Base-by-base conservation (phyloP, 2,113 vertebrate genomes). In the Antigone vipio region DNA sequence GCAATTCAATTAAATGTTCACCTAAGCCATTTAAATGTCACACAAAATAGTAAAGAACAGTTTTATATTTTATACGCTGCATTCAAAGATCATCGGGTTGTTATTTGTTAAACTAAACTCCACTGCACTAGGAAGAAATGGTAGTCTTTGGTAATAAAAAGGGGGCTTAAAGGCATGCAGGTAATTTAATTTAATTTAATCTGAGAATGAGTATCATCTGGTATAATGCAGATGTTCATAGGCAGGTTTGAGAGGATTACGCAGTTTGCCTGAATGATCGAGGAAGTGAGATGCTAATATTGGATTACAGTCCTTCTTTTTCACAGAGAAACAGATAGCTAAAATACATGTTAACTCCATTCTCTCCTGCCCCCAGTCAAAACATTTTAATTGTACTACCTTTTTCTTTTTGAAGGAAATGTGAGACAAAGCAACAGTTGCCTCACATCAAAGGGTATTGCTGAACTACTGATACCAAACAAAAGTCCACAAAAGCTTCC, bases 111-210 rank as follows among this genome's bases (percentile, higher is more conserved):
- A 88, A 55, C 42, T 77, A 34, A 52, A 58, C 67, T 89, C 18
- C 13, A 35, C 29, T 2, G 1, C 34, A 11, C 45, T 74, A n/a
- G 73, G 90, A 88, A 63, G 58, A 81, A 34, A 49, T 64, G 56
- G 18, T 78, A 24, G 72, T 55, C 67, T 96, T 89, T 92, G 55
- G 45, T 27, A 92, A 34, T 90, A 67, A 92, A 45, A 56, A 60
- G 7, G 21, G 34, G n/a, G 6, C 13, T 92, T 94, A 89, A 78
- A 79, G 69, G 59, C 53, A 87, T 76, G 88, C 93, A 75, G 35
- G 68, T 92, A 84, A 87, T 96, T 95, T 96, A 50, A 64, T 95
- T 93, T 95, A 89, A 72, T 93, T 89, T 92, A 92, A 86, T 86
- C 69, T 95, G 38, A 93, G 58, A 11, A 84, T n/a, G 69, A 85